Base-by-base conservation (phyloP, 2,113 vertebrate genomes). In the Macroglossus sobrinus region DNA sequence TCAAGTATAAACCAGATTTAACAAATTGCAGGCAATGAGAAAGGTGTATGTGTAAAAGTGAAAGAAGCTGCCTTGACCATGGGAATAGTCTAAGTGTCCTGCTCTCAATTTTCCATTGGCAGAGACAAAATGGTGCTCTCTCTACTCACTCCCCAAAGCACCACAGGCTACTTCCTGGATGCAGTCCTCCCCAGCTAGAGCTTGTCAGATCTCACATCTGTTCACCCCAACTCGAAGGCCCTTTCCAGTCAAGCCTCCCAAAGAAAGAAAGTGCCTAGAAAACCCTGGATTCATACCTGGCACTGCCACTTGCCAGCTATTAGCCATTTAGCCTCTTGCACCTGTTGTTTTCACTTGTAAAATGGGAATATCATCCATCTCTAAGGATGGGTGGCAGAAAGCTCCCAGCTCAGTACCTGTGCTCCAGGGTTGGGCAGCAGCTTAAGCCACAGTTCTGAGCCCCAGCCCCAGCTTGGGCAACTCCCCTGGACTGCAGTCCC, bases 241-340 rank as follows among this genome's bases (percentile, higher is more conserved):
- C 91, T 84, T 55, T 66, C 91, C 78, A 55, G 78, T 66, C 47
- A 45, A 57, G 26, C 28, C 26, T 69, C 68, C 43, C 40, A 12
- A 88, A 93, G 50, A 33, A 75, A 45, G 13, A 33, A 93, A 92
- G 63, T 26, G 19, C 45, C 35, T n/a, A 80, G 92, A 47, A 86
- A 91, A 47, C 72, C 63, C 2, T 75, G 64, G 50, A 64, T 72
- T 93, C 38, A 75, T 19, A 28, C n/a, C 47, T 66, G 33, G 75
- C 28, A 61, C 80, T 59, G 43, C n/a, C 64, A 33, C 22, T 38
- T 72, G 84, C 28, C 14, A 26, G 61, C 43, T 82, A 40, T 18
- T 55, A 61, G 38, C 86, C 24, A 84, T 15, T 84, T n/a, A 75
- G 66, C 40, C 15, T 72, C 63, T 93, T 63, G 7, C 35, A 89